Percentiles rank a stretch among this genome's conserved stretches.
phyloP scores from a whole-genome alignment of 2,113 vertebrate species.

The Epinephelus cyanopodus region DNA sequence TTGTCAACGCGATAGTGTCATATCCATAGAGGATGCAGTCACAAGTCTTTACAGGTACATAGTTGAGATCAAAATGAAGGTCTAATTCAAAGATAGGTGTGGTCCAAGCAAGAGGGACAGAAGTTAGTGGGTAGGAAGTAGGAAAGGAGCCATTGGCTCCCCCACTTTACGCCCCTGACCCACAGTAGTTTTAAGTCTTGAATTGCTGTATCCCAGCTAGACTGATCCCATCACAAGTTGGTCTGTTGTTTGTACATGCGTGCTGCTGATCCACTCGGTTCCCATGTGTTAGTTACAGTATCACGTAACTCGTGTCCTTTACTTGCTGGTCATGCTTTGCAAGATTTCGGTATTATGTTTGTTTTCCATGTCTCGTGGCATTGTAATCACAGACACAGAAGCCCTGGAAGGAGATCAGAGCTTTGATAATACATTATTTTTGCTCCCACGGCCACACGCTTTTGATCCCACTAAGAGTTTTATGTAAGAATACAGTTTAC shows the following conservation, averaged over 20 bases:
- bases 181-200: too few relatives aligned
- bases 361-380: constrained; percentile 33
- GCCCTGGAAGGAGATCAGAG: constrained; percentile 64
- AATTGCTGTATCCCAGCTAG: too few relatives aligned
- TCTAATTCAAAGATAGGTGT: too few relatives aligned
- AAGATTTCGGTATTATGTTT: constrained; percentile 37
- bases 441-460: constrained; percentile 47
- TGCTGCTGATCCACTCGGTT: background rate
- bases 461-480: constrained; percentile 71
- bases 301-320: background rate
- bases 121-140: too few relatives aligned
- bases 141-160: too few relatives aligned
- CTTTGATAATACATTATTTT: constrained; percentile 43
- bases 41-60: too few relatives aligned
- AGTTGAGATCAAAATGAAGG: too few relatives aligned
- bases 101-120: too few relatives aligned
- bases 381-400: constrained; percentile 38
- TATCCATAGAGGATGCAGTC: too few relatives aligned
- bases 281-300: background rate
- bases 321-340: background rate
- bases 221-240: too few relatives aligned
- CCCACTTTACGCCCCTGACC: too few relatives aligned
- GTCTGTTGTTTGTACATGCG: background rate
- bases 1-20: too few relatives aligned
- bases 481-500: constrained; percentile 64